Percentiles rank a stretch among this genome's conserved stretches.
Conservation (phyloP, 1,140 invertebrate genomes). For the Lepidurus apus region DNA sequence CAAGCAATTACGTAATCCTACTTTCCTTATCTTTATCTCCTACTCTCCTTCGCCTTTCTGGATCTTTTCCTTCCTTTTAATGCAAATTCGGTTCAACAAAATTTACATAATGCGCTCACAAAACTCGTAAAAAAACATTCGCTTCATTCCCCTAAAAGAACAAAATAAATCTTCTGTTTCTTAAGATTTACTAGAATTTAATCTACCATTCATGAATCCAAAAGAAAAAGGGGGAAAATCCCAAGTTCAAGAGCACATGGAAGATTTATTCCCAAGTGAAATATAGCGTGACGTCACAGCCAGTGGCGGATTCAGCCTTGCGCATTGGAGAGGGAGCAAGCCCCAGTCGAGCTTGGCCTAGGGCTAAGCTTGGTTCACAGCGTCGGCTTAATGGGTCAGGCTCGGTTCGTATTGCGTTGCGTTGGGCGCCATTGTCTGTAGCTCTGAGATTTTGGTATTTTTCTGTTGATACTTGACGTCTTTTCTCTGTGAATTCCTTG, state of each 20-base stretch:
- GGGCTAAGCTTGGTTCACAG: background rate
- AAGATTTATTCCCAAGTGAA: background rate
- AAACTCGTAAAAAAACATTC: too few relatives aligned
- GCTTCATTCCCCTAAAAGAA: too few relatives aligned
- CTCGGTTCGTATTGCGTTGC: constrained; percentile 13
- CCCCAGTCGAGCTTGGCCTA: background rate
- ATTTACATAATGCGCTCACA: background rate
- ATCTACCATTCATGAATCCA: too few relatives aligned
- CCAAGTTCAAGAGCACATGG: constrained; percentile 6
- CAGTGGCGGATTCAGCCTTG: background rate
- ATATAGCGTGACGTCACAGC: constrained; percentile 6
- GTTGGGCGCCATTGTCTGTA: background rate
- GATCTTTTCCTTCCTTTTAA: too few relatives aligned
- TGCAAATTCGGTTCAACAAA: background rate
- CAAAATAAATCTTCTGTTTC: too few relatives aligned
- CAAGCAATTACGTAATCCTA: too few relatives aligned
- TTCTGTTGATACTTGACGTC: background rate
- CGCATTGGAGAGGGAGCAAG: background rate
- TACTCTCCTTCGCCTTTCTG: constrained; percentile 7
- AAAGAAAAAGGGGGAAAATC: background rate
- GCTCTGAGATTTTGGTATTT: background rate
- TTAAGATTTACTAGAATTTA: too few relatives aligned
- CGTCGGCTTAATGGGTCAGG: background rate
- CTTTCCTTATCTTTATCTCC: background rate
- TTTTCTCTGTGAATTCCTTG: background rate